phyloP scores from a whole-genome alignment of 2,888 invertebrate genomes.

The Agonopterix alstromeriana region DNA sequence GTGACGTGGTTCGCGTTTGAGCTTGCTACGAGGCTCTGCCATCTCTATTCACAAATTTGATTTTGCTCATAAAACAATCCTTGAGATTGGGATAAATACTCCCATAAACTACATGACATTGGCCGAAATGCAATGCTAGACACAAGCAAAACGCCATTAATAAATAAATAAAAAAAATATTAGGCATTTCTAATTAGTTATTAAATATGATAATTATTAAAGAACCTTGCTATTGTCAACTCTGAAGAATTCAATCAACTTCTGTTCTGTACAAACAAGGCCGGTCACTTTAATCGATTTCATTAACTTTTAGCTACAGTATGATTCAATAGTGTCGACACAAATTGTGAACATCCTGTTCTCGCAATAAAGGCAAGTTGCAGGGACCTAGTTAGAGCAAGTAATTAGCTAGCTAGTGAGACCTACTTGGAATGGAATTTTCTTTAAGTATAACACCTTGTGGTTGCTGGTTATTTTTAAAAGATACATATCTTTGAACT shows the following conservation, averaged over 20 bases:
- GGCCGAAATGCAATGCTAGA: no score
- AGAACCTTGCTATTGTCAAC: conserved; percentile 9
- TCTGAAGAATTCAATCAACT: conserved; percentile 11
- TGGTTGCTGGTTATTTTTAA: no score
- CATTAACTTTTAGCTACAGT: conserved; percentile 21
- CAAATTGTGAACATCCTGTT: conserved; percentile 35
- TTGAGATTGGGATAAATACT: no score
- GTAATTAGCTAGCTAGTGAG: conserved; percentile 22
- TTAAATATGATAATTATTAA: conserved; percentile 7
- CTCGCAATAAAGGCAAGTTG: conserved; percentile 23
- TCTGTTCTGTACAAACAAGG: conserved; percentile 24
- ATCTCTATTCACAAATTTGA: no score
- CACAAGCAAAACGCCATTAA: no score
- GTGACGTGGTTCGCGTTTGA: no score
- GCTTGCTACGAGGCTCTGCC: no score
- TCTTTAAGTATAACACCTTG: conserved; percentile 6
- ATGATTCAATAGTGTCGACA: conserved; percentile 22
- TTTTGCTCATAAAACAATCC: no score
- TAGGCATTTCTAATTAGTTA: conserved; percentile 10
- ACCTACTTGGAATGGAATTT: conserved; percentile 23
- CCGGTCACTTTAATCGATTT: conserved; percentile 24
- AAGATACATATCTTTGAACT: no score
- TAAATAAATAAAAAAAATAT: no score
- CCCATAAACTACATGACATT: no score
- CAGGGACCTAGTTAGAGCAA: conserved; percentile 20